Evolutionary conservation across 1,140 invertebrate species (phyloP).

Genomic region (Drosophila obscura): DNA sequence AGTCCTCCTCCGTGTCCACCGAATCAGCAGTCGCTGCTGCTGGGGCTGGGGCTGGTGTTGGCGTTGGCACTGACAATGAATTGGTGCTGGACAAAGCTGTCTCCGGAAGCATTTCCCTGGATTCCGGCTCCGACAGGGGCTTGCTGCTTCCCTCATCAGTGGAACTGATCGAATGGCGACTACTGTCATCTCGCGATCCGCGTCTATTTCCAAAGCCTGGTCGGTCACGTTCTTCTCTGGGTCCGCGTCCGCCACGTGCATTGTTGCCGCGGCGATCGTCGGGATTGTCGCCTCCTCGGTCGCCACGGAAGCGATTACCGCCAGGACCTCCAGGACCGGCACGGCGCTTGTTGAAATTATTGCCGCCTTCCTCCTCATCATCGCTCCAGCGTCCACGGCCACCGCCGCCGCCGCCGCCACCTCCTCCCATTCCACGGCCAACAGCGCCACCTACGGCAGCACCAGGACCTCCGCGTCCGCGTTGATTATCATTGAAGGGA

Average conservation of each 20-base stretch:
- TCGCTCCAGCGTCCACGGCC: conserved; percentile 65
- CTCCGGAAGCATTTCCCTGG: conserved; percentile 18
- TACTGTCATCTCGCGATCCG: conserved; percentile 62
- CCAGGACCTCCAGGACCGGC: conserved; percentile 58
- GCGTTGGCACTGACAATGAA: not conserved
- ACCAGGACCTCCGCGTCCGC: conserved; percentile 79
- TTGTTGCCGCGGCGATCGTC: conserved; percentile 70
- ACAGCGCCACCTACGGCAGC: conserved; percentile 12
- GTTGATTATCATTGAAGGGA: conserved; percentile 83
- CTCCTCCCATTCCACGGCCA: conserved; percentile 37
- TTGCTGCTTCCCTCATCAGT: conserved; percentile 50
- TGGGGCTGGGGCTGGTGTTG: not conserved
- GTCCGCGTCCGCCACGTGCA: conserved; percentile 61
- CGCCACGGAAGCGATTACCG: conserved; percentile 71
- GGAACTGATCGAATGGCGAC: conserved; percentile 63
- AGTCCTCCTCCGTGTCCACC: conserved; percentile 78
- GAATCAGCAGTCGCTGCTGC: not conserved
- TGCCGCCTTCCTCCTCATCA: conserved; percentile 71
- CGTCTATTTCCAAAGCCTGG: conserved; percentile 59
- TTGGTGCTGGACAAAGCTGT: not conserved
- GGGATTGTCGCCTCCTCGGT: conserved; percentile 38
- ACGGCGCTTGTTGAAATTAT: conserved; percentile 74
- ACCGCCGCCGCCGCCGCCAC: conserved; percentile 37
- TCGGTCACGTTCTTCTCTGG: conserved; percentile 70
- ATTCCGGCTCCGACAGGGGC: conserved; percentile 18